These are phyloP conservation scores for Drosophila paracracens DNA, from an alignment of 2,888 invertebrate species.

Conservation along the genomic window DNA sequence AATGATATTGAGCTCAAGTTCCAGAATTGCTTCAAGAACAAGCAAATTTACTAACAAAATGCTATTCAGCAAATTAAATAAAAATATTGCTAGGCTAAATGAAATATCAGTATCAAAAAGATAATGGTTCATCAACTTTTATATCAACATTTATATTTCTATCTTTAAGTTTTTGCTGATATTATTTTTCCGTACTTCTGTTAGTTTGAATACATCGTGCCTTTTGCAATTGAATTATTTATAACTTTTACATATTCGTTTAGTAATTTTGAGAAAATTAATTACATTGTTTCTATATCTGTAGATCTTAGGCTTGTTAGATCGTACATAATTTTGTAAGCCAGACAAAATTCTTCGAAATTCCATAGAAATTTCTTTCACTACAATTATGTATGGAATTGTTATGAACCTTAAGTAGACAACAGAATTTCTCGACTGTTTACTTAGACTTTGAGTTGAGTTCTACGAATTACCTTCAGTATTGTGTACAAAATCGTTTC, in stretches of 20 bases:
- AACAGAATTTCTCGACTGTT: background rate
- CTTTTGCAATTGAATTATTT: too few relatives aligned
- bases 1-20: background rate
- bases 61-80: background rate
- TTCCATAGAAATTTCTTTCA: background rate
- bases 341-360: background rate
- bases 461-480: background rate
- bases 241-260: background rate
- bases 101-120: background rate
- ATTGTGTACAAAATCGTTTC: background rate
- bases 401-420: background rate
- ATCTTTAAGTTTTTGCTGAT: background rate
- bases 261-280: background rate
- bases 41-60: conserved; percentile 21
- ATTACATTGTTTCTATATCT: background rate
- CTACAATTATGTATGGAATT: background rate
- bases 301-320: background rate
- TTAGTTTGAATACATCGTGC: too few relatives aligned
- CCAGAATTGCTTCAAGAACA: conserved; percentile 11
- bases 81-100: background rate
- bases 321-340: background rate
- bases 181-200: background rate
- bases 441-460: background rate
- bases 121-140: background rate
- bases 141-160: background rate